Conservation (phyloP, 2,113 vertebrate genomes). For the Pantherophis guttatus region DNA sequence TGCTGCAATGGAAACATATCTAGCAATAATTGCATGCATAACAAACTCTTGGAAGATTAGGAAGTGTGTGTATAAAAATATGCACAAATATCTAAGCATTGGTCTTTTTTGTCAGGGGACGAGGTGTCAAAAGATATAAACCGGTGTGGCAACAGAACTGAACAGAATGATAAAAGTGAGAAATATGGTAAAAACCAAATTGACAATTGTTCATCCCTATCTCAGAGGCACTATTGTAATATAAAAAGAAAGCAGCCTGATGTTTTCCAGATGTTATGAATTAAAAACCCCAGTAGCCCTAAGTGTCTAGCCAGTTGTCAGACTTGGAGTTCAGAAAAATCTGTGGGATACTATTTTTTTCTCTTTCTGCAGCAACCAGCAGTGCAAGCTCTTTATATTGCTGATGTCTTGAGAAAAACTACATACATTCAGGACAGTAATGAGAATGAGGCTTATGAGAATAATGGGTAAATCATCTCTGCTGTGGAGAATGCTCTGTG, state of each 20-base stretch:
- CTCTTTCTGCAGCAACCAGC: background rate
- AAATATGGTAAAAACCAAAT: background rate
- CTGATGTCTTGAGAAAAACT: background rate
- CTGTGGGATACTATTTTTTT: background rate
- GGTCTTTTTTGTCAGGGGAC: background rate
- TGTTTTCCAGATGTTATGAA: background rate
- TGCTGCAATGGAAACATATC: background rate
- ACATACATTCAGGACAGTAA: slow-evolving; percentile 11
- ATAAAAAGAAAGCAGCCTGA: background rate
- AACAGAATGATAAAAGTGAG: background rate
- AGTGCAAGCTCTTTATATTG: background rate
- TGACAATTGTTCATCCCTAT: background rate
- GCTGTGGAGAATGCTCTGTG: slow-evolving; percentile 10
- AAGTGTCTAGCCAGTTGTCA: background rate
- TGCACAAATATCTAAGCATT: background rate
- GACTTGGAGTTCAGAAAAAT: background rate
- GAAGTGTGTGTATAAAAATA: background rate
- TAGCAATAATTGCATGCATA: background rate
- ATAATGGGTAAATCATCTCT: slow-evolving; percentile 14
- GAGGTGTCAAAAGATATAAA: background rate
- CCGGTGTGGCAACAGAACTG: background rate
- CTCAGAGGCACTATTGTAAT: background rate
- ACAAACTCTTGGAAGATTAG: background rate
- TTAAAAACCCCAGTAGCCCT: background rate
- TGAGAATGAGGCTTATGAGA: background rate